A percentile compares a stretch with the other conserved stretches of the same genome.
These are phyloP conservation scores for Genyomyrus donnyi DNA, from an alignment of 2,113 vertebrate genomes.

Conservation along the genomic window DNA sequence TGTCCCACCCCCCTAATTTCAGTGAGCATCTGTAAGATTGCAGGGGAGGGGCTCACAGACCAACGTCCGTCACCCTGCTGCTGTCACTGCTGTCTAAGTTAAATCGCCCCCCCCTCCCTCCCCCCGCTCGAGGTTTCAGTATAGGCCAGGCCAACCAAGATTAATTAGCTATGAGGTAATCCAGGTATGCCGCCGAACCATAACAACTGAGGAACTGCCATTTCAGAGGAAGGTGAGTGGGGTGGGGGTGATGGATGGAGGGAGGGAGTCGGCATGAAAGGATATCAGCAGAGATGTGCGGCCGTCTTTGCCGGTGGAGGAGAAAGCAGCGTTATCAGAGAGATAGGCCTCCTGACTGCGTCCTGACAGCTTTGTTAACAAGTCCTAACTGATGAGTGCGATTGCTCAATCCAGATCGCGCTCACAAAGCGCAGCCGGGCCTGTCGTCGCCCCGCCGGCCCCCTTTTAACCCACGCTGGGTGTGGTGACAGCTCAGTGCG, in stretches of 20 bases:
- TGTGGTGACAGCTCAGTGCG: conserved; percentile 55
- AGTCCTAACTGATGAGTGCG: conserved; percentile 73
- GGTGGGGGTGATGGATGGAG: conserved; percentile 23
- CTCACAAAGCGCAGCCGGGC: conserved; percentile 45
- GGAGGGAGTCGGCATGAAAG: conserved; percentile 39
- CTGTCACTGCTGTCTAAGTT: conserved; percentile 36
- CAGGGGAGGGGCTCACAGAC: conserved; percentile 38
- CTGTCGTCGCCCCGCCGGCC: background rate
- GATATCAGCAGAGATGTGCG: conserved; percentile 42
- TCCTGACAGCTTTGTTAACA: conserved; percentile 75
- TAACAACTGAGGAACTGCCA: conserved; percentile 54
- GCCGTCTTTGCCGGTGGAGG: conserved; percentile 35
- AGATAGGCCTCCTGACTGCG: conserved; percentile 62
- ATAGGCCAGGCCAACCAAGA: conserved; percentile 62
- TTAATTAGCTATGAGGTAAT: conserved; percentile 76
- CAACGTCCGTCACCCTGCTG: conserved; percentile 7
- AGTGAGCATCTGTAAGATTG: conserved; percentile 45
- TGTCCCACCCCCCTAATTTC: conserved; percentile 52
- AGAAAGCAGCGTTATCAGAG: conserved; percentile 61
- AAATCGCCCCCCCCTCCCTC: conserved; percentile 42
- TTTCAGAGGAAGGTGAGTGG: conserved; percentile 39
- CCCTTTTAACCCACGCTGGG: conserved; percentile 50
- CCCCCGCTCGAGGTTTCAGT: background rate
- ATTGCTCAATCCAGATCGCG: conserved; percentile 71
- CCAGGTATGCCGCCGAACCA: conserved; percentile 63